Conservation (phyloP, 2,888 invertebrate species). For the Epistrophella euchroma region DNA sequence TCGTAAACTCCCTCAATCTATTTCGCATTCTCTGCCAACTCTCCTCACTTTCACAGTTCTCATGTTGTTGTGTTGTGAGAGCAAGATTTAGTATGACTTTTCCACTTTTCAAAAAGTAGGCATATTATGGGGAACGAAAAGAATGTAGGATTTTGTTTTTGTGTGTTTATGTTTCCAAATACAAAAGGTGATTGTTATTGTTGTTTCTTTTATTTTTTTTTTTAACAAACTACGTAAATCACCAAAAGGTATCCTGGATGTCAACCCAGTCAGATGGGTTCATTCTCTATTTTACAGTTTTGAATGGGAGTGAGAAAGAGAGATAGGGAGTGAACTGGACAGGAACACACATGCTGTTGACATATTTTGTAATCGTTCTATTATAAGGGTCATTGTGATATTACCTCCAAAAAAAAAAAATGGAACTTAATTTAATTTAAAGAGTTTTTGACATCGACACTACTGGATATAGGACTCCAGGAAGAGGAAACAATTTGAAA, state of each 20-base stretch:
- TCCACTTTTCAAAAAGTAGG: background rate
- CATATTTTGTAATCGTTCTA: conserved; percentile 56
- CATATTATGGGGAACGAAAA: background rate
- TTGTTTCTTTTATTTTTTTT: background rate
- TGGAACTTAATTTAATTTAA: conserved; percentile 54
- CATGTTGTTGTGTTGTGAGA: background rate
- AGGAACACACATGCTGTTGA: conserved; percentile 56
- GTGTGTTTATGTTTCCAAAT: conserved; percentile 5
- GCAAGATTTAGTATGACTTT: conserved; percentile 27
- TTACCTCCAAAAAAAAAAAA: conserved; percentile 11
- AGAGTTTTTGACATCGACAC: background rate
- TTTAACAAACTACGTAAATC: background rate
- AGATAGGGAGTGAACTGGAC: background rate
- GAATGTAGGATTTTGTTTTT: background rate
- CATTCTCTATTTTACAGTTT: background rate
- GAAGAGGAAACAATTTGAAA: conserved; percentile 2
- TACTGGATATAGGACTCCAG: background rate
- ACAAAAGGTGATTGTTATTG: conserved; percentile 22
- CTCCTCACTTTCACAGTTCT: background rate
- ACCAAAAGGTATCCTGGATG: conserved; percentile 15
- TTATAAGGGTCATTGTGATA: conserved; percentile 57
- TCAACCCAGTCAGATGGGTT: background rate
- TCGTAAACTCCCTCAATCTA: conserved; percentile 3
- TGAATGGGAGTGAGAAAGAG: background rate
- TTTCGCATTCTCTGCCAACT: background rate